These are phyloP conservation scores for Xenotilapia leptura DNA, from an alignment of 2,113 vertebrate species.

Conservation along the genomic window DNA sequence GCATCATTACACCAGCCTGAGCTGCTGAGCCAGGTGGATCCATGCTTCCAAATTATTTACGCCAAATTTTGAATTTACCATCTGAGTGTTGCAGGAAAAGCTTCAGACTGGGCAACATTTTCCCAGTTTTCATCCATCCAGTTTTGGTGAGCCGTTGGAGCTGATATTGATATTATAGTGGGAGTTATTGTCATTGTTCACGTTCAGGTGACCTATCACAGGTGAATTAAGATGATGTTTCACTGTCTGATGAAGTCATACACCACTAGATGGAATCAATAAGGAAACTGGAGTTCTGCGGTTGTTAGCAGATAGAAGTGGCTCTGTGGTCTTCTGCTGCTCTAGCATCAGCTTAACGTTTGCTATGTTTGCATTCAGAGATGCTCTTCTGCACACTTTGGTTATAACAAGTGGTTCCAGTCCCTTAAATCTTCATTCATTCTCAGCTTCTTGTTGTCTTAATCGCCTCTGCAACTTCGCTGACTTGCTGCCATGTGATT, in stretches of 20 bases:
- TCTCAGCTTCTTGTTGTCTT: not conserved
- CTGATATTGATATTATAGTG: not conserved
- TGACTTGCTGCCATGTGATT: not conserved
- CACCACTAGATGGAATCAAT: not conserved
- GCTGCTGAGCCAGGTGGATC: not conserved
- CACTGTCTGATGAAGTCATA: accelerated
- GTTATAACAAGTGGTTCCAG: not conserved
- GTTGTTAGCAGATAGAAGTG: not conserved
- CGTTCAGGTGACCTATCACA: not conserved
- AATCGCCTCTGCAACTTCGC: accelerated
- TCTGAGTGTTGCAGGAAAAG: not conserved
- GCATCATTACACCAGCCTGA: not conserved
- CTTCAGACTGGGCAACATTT: not conserved
- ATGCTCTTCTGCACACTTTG: not conserved
- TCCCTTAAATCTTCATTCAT: not conserved
- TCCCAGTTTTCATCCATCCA: not conserved
- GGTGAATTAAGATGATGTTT: not conserved
- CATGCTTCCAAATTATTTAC: accelerated
- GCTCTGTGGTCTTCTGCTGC: not conserved
- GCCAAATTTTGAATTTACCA: not conserved
- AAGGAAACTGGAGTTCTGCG: not conserved
- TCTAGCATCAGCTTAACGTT: not conserved
- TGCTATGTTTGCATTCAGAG: not conserved
- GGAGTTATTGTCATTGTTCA: not conserved
- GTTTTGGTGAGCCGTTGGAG: not conserved